Evolutionary conservation across 2,797 vertebrate genomes (phyloP).

Genomic region (Lutjanus campechanus): DNA sequence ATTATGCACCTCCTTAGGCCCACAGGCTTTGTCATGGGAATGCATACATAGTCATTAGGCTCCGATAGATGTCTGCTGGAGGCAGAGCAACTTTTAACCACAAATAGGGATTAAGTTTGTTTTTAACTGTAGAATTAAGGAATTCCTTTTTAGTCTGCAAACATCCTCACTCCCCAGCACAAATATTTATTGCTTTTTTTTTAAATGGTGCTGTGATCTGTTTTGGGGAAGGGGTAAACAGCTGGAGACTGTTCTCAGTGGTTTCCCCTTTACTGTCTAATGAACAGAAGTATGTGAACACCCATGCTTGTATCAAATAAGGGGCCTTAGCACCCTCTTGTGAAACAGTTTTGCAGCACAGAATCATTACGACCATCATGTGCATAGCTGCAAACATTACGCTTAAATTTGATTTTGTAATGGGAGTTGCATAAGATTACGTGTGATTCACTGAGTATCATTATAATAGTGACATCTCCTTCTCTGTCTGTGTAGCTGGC

Average conservation of each 20-base stretch:
- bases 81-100: constrained; percentile 54
- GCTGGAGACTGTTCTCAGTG: constrained; percentile 43
- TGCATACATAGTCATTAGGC: constrained; percentile 62
- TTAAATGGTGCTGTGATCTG: constrained; percentile 38
- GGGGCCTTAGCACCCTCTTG: constrained; percentile 66
- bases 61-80: constrained; percentile 53
- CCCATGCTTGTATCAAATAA: constrained; percentile 29
- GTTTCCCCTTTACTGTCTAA: constrained; percentile 37
- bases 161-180: constrained; percentile 53
- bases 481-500: constrained; percentile 77
- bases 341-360: constrained; percentile 52
- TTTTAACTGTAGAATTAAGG: constrained; percentile 65
- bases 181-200: constrained; percentile 51
- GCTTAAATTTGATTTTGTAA: not conserved
- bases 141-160: constrained; percentile 66
- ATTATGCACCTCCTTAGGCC: constrained; percentile 59
- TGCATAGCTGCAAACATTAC: constrained; percentile 11
- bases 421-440: constrained; percentile 1
- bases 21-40: constrained; percentile 56
- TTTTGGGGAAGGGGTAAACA: constrained; percentile 48
- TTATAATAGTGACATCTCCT: not conserved
- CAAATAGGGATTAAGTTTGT: constrained; percentile 50
- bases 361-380: not conserved
- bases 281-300: constrained; percentile 35
- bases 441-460: not conserved